These are phyloP conservation scores for Leuciscus idus DNA, from an alignment of 2,113 vertebrate species.

Conservation along the genomic window DNA sequence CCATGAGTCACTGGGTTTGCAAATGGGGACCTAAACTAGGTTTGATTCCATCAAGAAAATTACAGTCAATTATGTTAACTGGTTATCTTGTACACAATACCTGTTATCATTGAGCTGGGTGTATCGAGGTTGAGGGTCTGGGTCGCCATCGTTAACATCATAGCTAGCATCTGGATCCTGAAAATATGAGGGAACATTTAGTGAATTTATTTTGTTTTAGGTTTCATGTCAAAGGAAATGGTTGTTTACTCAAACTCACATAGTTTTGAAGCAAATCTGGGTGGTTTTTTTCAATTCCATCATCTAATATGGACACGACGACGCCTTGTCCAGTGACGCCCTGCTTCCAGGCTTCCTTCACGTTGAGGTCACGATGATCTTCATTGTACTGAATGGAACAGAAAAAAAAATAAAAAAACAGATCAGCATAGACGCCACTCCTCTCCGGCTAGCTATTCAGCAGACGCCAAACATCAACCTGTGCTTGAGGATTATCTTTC, in stretches of 20 bases:
- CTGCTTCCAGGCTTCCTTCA: conserved; percentile 90
- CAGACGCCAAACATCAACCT: neutral
- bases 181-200: conserved; percentile 17
- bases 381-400: conserved; percentile 79
- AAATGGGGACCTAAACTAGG: neutral
- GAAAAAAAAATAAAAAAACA: conserved; percentile 35
- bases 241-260: conserved; percentile 76
- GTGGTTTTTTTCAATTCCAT: conserved; percentile 98
- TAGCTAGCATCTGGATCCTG: conserved; percentile 88
- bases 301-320: conserved; percentile 96
- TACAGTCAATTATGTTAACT: neutral
- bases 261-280: conserved; percentile 93
- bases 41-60: neutral
- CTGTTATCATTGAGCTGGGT: conserved; percentile 93
- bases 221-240: neutral
- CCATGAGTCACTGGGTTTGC: neutral
- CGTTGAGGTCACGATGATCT: conserved; percentile 90
- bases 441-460: neutral
- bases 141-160: conserved; percentile 96
- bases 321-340: conserved; percentile 92
- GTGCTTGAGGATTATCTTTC: conserved; percentile 12
- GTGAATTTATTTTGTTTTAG: neutral
- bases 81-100: conserved; percentile 57
- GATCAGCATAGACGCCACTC: conserved; percentile 15
- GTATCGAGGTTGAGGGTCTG: conserved; percentile 95